Percentiles rank a stretch among this genome's conserved stretches.
Evolutionary conservation across 2,113 vertebrate genomes (phyloP).

Genomic region (Rhea americana): DNA sequence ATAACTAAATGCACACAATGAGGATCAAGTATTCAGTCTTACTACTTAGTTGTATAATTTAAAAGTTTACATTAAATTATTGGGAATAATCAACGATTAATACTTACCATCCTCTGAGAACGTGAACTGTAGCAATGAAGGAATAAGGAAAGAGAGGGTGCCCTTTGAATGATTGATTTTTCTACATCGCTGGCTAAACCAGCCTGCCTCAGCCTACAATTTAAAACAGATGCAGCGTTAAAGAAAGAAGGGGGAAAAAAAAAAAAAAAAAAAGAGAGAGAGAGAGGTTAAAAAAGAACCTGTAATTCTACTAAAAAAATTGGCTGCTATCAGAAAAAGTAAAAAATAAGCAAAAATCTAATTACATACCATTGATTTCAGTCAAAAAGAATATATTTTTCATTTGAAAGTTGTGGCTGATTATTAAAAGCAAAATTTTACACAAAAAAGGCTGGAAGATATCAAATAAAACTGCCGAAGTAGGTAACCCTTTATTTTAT

Average conservation of each 20-base stretch:
- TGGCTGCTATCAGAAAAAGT: neutral
- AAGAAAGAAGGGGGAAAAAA: neutral
- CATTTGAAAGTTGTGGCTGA: neutral
- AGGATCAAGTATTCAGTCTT: neutral
- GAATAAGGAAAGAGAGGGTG: conserved; percentile 90
- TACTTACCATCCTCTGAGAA: conserved; percentile 96
- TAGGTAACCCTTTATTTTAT: neutral
- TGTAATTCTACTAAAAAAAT: accelerated
- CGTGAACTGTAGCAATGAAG: conserved; percentile 93
- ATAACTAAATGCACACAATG: neutral
- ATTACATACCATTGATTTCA: neutral
- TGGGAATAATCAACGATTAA: neutral
- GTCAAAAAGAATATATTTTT: neutral
- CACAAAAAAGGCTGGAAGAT: neutral
- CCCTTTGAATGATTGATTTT: conserved; percentile 99
- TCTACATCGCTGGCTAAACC: conserved; percentile 94
- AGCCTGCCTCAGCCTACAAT: conserved; percentile 92
- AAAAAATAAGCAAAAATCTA: neutral
- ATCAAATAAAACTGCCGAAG: neutral
- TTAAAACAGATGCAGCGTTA: neutral
- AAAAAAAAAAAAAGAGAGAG: neutral
- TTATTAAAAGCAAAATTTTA: neutral
- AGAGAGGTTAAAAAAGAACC: neutral
- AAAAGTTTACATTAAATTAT: neutral
- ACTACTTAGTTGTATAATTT: neutral